Base-by-base conservation (phyloP, 2,113 vertebrate genomes). In the Alaudala cheleensis region DNA sequence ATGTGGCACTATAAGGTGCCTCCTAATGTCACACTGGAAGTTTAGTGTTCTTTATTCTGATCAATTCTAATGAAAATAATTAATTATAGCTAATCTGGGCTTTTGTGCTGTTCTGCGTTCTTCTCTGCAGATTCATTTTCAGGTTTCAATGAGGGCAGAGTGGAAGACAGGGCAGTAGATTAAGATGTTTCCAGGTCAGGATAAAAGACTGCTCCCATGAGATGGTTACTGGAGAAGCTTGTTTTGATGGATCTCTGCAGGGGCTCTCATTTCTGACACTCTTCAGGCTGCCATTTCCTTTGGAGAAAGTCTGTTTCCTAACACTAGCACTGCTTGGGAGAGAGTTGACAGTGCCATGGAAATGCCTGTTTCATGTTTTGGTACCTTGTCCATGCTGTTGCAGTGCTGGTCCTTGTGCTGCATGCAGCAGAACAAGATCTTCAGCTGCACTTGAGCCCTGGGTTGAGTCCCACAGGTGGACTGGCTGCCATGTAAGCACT, bases 241-340 rank as follows among this genome's bases (percentile, higher is more conserved):
- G 71, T 95, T 96, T 96, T 94, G 86, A 83, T 81, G 85, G 64
- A 67, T 83, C 92, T 88, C 94, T 92, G 85, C 85, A 60, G 88
- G 94, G 56, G 56, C 45, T 88, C 90, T 90, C 25, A 84, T 94
- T 96, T 95, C 76, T 93, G 82, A 96, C 85, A 84, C 81, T 70
- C 56, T 94, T 73, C 64, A 78, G 72, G n/a, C 64, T 92, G 40
- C 51, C 11, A 19, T 83, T 95, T 95, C 93, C 92, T 96, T 90
- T 93, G 90, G 92, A 96, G 88, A 95, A 96, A 90, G 76, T 88
- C 60, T 9, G 0, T 86, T 96, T 95, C 87, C 81, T 90, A 94
- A 56, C 85, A 53, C 73, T 67, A 77, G 56, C 71, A 71, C 82
- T 93, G 49, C 82, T 86, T 71, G 61, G 29, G 60, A 90, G 71